Evolutionary conservation across 2,797 vertebrate genomes (phyloP).

Genomic region (Lepus townsendii): DNA sequence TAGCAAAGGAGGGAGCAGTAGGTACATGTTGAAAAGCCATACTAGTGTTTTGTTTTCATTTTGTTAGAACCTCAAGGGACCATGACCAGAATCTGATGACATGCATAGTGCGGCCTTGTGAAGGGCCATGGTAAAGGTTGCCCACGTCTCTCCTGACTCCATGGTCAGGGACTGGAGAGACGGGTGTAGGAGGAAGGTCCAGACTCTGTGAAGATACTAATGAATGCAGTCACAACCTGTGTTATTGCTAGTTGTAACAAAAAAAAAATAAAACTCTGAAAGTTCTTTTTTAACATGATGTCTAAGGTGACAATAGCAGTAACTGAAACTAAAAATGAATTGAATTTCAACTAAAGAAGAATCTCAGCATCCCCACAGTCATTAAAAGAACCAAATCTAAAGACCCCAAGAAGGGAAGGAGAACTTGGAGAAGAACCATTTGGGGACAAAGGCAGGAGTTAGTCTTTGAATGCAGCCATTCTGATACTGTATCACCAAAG

Average conservation of each 20-base stretch:
- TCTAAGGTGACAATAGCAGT: constrained; percentile 23
- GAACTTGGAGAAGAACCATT: background rate
- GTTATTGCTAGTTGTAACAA: background rate
- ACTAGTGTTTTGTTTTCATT: background rate
- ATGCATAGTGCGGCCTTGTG: background rate
- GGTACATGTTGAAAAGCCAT: background rate
- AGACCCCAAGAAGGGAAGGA: background rate
- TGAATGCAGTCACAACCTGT: background rate
- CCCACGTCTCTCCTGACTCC: background rate
- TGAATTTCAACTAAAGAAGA: constrained; percentile 53
- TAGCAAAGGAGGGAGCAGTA: too few relatives aligned
- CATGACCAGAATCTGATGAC: background rate
- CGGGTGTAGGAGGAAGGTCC: background rate
- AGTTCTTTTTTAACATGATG: constrained; percentile 7
- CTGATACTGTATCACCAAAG: background rate
- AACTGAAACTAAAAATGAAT: constrained; percentile 31
- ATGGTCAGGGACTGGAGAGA: background rate
- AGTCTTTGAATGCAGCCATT: background rate
- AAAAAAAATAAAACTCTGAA: constrained; percentile 33
- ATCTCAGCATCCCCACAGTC: background rate
- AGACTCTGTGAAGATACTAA: background rate
- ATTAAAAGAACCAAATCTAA: background rate
- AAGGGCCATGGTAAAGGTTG: background rate
- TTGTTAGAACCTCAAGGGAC: background rate
- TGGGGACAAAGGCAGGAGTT: background rate